Percentiles rank a stretch among this genome's conserved stretches.
Evolutionary conservation across 2,797 vertebrate species (phyloP).

Genomic region (Agapornis canus): DNA sequence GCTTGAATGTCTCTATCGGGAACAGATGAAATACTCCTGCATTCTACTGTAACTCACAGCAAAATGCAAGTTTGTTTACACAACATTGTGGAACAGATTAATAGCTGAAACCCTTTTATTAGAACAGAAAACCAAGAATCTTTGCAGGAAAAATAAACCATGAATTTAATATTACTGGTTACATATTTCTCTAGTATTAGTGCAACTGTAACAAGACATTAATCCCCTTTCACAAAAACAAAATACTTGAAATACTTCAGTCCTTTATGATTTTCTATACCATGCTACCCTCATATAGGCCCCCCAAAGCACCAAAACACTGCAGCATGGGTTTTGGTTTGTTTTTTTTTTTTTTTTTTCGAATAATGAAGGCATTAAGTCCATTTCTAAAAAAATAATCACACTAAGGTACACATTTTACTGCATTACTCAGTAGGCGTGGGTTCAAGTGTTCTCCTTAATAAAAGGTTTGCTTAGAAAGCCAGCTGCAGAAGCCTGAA

Average conservation of each 20-base stretch:
- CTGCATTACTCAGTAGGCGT: background rate
- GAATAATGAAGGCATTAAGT: background rate
- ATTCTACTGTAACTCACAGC: background rate
- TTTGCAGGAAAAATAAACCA: background rate
- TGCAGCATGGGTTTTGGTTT: background rate
- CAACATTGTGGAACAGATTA: background rate
- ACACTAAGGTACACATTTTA: background rate
- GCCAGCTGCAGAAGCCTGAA: background rate
- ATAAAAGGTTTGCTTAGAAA: background rate
- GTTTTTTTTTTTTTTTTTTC: too few relatives aligned
- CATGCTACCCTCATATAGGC: background rate
- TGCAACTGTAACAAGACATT: background rate
- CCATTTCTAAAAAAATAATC: background rate
- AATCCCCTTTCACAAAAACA: background rate
- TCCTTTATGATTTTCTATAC: background rate
- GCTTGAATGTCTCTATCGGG: background rate
- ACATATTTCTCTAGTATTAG: background rate
- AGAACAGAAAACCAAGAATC: background rate
- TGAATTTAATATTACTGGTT: background rate
- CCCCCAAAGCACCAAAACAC: background rate
- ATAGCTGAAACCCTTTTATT: background rate
- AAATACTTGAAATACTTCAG: background rate
- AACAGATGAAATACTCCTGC: background rate
- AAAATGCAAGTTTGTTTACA: background rate
- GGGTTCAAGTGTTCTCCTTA: background rate